Base-by-base conservation (phyloP, 2,113 vertebrate genomes). In the Progne subis region DNA sequence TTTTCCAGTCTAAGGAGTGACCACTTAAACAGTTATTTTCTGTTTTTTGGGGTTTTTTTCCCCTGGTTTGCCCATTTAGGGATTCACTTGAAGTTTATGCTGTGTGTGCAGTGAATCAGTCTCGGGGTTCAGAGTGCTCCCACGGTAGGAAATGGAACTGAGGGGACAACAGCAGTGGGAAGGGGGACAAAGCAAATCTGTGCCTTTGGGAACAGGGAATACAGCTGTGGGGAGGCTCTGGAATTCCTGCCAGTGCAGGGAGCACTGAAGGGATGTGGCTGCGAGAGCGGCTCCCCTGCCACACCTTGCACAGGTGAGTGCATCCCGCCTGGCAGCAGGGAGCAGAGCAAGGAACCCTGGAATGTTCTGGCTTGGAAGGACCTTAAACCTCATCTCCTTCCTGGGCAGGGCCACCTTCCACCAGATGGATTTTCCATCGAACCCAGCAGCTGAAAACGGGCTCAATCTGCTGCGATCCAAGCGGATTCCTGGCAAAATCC, bases 121-220 rank as follows among this genome's bases (percentile, higher is more conserved):
- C 29, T 15, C 12, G 0, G 34, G 2, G n/a, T 6, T 32, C 41
- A 5, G 24, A 26, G 44, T 0, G 20, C 3, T 43, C 7, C 47
- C 53, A 12, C 9, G 8, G 44, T 10, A 37, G 37, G 46, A 67
- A n/a, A 39, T 0, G 2, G 34, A 47, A 14, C 10, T 56, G 75
- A 55, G n/a, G 63, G 55, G 50, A 16, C 78, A 57, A 6, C 17
- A 18, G 18, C 28, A 32, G 14, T 17, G 28, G 34, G 18, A 15
- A 21, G 32, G 31, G 31, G 12, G 37, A 49, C 59, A 53, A 37
- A 28, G 5, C 6, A 0, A 6, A 76, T 44, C 50, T 9, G 2
- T 6, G 14, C 5, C 60, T 5, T 1, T n/a, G 46, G 57, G 12
- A 34, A 17, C 2, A 2, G 0, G 32, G 65, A 44, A 29, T 2